Percentiles rank a stretch among this genome's conserved stretches.
These are phyloP conservation scores for Calcarius lapponicus DNA, from an alignment of 2,797 vertebrate genomes.

Conservation along the genomic window DNA sequence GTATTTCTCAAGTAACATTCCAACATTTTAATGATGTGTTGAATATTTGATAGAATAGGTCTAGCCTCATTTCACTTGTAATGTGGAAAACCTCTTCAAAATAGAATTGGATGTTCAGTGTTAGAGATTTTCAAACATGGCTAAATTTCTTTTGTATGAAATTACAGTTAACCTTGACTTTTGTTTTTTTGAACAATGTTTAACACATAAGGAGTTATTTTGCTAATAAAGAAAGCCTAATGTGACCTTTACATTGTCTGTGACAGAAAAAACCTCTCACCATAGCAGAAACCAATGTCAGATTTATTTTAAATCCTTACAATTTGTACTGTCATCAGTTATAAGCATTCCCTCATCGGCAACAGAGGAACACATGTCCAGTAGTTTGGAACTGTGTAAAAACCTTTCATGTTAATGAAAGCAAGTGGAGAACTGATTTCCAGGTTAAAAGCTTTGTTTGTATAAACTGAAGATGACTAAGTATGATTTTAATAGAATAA, in stretches of 20 bases:
- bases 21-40: background rate
- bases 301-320: constrained; percentile 33
- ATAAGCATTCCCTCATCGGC: background rate
- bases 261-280: background rate
- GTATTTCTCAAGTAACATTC: background rate
- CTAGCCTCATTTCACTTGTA: background rate
- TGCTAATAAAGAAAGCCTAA: background rate
- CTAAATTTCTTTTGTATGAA: background rate
- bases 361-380: background rate
- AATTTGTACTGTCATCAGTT: background rate
- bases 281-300: background rate
- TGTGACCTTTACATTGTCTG: background rate
- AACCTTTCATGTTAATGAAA: constrained; percentile 21
- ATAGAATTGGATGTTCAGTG: background rate
- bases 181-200: background rate
- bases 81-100: background rate
- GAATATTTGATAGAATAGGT: background rate
- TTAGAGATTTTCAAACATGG: background rate
- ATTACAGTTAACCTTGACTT: background rate
- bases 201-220: background rate
- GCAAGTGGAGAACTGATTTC: constrained; percentile 26
- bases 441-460: background rate
- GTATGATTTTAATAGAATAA: background rate
- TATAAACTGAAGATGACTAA: background rate
- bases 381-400: background rate